Evolutionary conservation across 2,888 invertebrate species (phyloP), one percentile per base, ranked within the genome.

Genomic region (Drosophila demipolita): DNA sequence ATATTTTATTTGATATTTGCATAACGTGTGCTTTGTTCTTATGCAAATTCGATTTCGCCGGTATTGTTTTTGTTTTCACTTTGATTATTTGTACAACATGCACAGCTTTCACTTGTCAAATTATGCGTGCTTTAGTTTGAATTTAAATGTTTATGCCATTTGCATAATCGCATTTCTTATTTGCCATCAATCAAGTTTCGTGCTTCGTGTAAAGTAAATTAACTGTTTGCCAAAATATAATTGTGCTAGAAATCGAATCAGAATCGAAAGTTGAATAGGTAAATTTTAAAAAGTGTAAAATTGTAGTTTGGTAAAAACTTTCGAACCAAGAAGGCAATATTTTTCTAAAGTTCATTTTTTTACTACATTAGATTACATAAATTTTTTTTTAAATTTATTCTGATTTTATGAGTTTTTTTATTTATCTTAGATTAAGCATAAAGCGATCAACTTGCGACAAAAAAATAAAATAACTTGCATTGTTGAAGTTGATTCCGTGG

Each of bases 131-230:
- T 75, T 80, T 64, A 49, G 66, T 73, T 70, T 68, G 52, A 60
- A 83, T 83, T 86, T 68, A 65, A 72, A 83, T 86, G 66, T 61
- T 77, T 71, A 78, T 78, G 66, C 1, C 20, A 61, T 49, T 68
- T 50, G 2, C 33, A 52, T 67, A 70, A 68, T 49, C 55, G 17
- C 40, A 48, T 60, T 49, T 40, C 17, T 33, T 20, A 23, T 49
- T 33, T 23, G 15, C 9, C 38, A 17, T 36, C 48, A 29, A 50
- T 23, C 55, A 50, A 52, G 29, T 53, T 57, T 57, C 11, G 26
- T 26, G 33, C 54, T 48, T 64, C 36, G 42, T 11, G 42, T 17
- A 38, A 55, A 49, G 29, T 29, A 33, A 20, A 45, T 45, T 33
- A 29, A n/a, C 26, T 59, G 33, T 52, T 78, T 49, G 61, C 36